Evolutionary conservation across 53 echinoderm and acorn worm species (phyloP), one percentile per base, ranked within the genome.

Genomic region (Pentamera pediparva): DNA sequence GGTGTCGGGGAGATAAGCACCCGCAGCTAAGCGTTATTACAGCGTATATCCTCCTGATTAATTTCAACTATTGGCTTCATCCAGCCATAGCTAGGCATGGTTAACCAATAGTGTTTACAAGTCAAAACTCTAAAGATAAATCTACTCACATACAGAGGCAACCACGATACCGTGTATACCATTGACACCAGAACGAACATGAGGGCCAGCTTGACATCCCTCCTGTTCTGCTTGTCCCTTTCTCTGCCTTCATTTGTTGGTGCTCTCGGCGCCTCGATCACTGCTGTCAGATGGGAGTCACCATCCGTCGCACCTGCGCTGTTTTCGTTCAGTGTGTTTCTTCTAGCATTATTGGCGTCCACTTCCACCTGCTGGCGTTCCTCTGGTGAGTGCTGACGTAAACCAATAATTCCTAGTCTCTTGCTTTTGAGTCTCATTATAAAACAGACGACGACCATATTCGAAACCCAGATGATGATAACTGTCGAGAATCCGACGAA

Each of bases 141-240:
- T 2, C 20, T 31, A 86, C 86, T 86, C 40, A 86, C 87, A 31
- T 86, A 86, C 35, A 78, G 77, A 2, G 87, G 87, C 20, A 86
- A 10, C 87, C 87, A 86, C 4, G 87, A 86, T 11, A 86, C 37
- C 18, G 78, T 82, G 50, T 82, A 86, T 8, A 86, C 78, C 37
- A 82, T 52, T 2, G 87, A 86, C 26, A 86, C 67, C 24, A 86
- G 56, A 1, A 77, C 35, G 21, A 86, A 78, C 64, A 78, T 70
- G 9, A n/a, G 33, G 2, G 76, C 86, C 33, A 86, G 54, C 8
- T 77, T 56, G 41, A 86, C 73, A 54, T 86, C 86, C 36, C 59
- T 56, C 31, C 39, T 25, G 22, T 32, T 79, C n/a, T n/a, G n/a
- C n/a, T n/a, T n/a, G n/a, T n/a, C n/a, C n/a, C n/a, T n/a, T n/a